These are phyloP conservation scores for Nothoprocta perdicaria DNA, from an alignment of 2,113 vertebrate genomes.

Conservation along the genomic window DNA sequence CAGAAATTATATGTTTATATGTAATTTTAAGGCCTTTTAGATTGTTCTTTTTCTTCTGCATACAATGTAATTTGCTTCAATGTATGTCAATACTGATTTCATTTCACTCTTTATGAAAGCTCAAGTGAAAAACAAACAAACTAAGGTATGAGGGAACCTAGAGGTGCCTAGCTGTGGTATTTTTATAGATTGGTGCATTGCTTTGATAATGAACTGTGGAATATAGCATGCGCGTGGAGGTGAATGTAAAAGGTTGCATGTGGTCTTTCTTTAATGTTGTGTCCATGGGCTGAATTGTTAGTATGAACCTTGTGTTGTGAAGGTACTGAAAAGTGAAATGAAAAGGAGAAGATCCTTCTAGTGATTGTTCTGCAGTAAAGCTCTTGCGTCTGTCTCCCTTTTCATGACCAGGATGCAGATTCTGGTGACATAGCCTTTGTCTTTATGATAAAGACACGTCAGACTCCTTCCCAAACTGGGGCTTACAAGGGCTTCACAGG, in stretches of 20 bases:
- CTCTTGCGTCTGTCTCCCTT: not conserved
- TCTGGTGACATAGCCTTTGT: not conserved
- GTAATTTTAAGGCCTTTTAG: not conserved
- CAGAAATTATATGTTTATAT: not conserved
- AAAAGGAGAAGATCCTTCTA: not conserved
- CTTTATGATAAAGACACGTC: not conserved
- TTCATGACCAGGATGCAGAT: not conserved
- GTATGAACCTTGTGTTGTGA: slow-evolving; percentile 13
- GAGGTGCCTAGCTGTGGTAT: not conserved
- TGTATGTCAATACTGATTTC: not conserved
- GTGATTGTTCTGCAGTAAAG: not conserved
- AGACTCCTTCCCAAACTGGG: not conserved
- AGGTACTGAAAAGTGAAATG: not conserved
- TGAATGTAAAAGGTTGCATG: slow-evolving; percentile 44
- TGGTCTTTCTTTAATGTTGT: not conserved
- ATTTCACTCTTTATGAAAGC: not conserved
- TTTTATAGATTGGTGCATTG: not conserved
- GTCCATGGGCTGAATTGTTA: not conserved
- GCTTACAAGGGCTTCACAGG: not conserved
- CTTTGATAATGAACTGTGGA: slow-evolving; percentile 26
- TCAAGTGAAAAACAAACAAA: not conserved
- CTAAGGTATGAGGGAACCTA: not conserved
- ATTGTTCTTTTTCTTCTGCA: not conserved
- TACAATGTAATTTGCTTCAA: not conserved
- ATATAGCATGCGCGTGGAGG: slow-evolving; percentile 23